Base-by-base conservation (phyloP, 2,888 invertebrate species). In the Microctonus brassicae region DNA sequence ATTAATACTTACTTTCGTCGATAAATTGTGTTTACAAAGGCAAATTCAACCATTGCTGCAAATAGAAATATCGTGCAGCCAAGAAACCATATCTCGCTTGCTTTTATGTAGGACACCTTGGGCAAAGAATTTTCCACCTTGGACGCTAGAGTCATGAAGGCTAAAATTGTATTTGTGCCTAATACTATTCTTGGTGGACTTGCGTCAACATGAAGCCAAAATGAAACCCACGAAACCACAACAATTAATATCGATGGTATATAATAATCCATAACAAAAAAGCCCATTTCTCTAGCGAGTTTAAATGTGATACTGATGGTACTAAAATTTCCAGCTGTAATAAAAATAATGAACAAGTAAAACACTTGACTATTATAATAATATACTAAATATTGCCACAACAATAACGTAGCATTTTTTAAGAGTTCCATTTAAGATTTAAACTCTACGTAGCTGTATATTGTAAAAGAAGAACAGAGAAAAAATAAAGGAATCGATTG, bases 21-120 rank as follows among this genome's bases (percentile, higher is more conserved):
- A 93, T 95, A 96, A 83, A 96, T 95, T 7, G 94, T 95, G 84
- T 96, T 96, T 55, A 96, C 96, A 82, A 96, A 96, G 5, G 96
- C 95, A 82, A 96, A 96, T 85, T 96, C 95, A 0, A 95, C 93
- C 83, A 96, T 90, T 11, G 95, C 95, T 20, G 94, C 93, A 87
- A 96, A 95, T 77, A 96, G 94, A 82, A 96, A 95, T 57, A 93
- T 92, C 1, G 93, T 94, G 82, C 95, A 95, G 5, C 93, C 95
- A 68, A 96, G 88, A 86, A 96, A 96, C 95, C 96, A 96, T 74
- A 96, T 94, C 88, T 96, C 96, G 75, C 95, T 95, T 2, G 95
- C 94, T 88, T 96, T 96, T 74, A 96, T 95, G 82, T 96, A 96
- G 1, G 95, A 95, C 24, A 96, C 96, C 87, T 96, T 96, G 0